Base-by-base conservation (phyloP, 1,140 invertebrate genomes). In the Conus betulinus region DNA sequence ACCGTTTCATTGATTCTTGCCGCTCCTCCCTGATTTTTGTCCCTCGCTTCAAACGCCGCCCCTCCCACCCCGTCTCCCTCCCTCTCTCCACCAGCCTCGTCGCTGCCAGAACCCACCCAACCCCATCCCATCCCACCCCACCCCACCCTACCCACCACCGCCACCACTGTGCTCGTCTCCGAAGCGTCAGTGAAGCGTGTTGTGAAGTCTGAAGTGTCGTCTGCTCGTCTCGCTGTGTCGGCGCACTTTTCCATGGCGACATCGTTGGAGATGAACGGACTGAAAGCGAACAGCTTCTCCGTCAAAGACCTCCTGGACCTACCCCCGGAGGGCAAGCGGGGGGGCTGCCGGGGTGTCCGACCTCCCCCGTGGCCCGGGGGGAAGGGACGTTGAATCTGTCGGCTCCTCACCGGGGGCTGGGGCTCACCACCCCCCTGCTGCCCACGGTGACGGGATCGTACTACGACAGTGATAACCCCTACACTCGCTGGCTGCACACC, bases 261-360 rank as follows among this genome's bases (percentile, higher is more conserved):
- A 57, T 89, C 91, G 39, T 86, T 94, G 87, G 94, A 90, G 55
- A 93, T 94, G 91, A 92, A 90, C 88, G 89, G 90, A 53, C 85
- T 88, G 15, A 93, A 92, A 85, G 89, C 90, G n/a, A 93, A 92
- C 87, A 93, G 91, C 67, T 94, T 94, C 89, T 93, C 91, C 83
- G 93, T 94, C 4, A 94, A 94, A 90, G 93, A 94, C 87, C 92
- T 94, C n/a, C 90, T 94, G 89, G 93, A 94, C 84, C 89, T 94
- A 60, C 93, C 93, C 63, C 39, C 76, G 23, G 89, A 53, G 63
- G 86, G 60, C 79, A 91, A 85, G 86, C 15, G 74, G 63, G 20
- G 52, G 84, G 53, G 67, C 74, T 20, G 63, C 60, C 11, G 39
- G 76, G 57, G 81, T 85, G 60, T 27, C 88, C 52, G 51, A 60